A percentile compares a stretch with the other conserved stretches of the same genome.
phyloP scores from a whole-genome alignment of 2,888 invertebrate species.

The Chalcosyrphus nemorum region DNA sequence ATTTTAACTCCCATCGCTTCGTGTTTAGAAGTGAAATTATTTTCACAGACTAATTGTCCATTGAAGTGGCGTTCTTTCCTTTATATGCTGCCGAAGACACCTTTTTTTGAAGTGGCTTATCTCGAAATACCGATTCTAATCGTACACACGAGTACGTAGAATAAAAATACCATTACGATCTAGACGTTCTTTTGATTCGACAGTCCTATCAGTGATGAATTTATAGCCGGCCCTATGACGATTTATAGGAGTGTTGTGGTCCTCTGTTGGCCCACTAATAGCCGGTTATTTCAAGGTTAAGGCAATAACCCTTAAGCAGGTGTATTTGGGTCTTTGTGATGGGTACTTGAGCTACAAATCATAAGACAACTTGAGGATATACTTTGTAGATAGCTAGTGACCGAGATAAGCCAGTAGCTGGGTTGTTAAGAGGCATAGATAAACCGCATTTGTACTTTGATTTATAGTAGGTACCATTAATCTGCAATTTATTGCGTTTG shows the following conservation, averaged over 20 bases:
- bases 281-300: background rate
- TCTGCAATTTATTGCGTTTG: background rate
- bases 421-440: background rate
- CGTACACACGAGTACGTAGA: background rate
- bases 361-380: background rate
- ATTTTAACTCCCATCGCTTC: conserved; percentile 41
- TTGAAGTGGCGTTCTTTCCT: background rate
- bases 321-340: background rate
- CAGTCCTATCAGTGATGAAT: conserved; percentile 19
- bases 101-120: conserved; percentile 13
- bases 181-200: background rate
- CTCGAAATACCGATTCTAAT: conserved; percentile 15
- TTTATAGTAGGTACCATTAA: background rate
- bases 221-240: background rate
- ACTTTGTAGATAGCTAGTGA: background rate
- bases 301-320: no score
- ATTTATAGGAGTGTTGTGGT: no score
- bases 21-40: background rate
- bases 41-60: conserved; percentile 34
- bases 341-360: no score
- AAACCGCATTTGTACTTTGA: no score
- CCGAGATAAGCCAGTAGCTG: conserved; percentile 7
- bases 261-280: background rate
- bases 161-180: background rate
- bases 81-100: conserved; percentile 3